These are phyloP conservation scores for Bathynomus jamesi DNA, from an alignment of 1,140 invertebrate species.

Conservation along the genomic window DNA sequence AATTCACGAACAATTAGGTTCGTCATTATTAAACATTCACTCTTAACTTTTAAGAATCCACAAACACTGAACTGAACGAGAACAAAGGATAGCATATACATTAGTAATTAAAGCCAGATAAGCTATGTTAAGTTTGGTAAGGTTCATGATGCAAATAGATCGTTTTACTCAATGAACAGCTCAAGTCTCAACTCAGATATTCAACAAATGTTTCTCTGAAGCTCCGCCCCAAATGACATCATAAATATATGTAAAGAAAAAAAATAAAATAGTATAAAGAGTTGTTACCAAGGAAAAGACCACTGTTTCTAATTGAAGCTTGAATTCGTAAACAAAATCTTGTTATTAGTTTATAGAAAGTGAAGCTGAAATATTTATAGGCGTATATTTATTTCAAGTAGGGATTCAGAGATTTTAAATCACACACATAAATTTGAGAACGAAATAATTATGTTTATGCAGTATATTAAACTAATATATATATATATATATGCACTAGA, in stretches of 20 bases:
- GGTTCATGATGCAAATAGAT: constrained; percentile 1
- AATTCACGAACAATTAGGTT: neutral
- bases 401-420: neutral
- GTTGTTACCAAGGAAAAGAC: neutral
- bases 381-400: neutral
- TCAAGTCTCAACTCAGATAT: neutral
- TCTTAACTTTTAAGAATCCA: neutral
- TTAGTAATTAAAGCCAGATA: neutral
- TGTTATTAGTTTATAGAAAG: neutral
- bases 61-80: neutral
- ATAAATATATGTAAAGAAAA: neutral
- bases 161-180: neutral
- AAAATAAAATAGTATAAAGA: neutral
- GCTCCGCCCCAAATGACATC: neutral
- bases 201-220: neutral
- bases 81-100: neutral
- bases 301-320: neutral
- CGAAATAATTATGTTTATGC: neutral
- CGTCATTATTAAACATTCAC: too few species aligned
- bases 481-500: neutral
- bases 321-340: neutral
- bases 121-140: neutral
- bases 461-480: neutral
- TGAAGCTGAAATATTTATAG: neutral
- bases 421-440: neutral